A percentile compares a stretch with the other conserved stretches of the same genome.
phyloP scores from a whole-genome alignment of 2,113 vertebrate genomes.

The Heptranchias perlo region DNA sequence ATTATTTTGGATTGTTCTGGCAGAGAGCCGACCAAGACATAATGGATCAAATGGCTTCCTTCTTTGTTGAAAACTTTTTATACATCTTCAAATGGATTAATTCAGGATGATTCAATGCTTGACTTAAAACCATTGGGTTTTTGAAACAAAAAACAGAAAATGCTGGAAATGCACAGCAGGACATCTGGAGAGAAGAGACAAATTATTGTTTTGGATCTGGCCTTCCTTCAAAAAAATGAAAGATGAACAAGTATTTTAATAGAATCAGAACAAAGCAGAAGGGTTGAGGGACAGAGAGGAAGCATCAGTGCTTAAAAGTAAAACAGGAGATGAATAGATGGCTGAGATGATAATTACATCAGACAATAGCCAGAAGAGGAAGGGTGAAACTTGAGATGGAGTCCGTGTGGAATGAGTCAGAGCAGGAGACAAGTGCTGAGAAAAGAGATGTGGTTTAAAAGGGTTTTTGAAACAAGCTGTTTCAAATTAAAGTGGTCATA shows the following conservation, averaged over 20 bases:
- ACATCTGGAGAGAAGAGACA: background rate
- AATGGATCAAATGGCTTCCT: background rate
- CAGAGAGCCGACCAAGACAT: background rate
- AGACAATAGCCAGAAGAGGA: background rate
- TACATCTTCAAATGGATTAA: background rate
- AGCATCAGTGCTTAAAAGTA: background rate
- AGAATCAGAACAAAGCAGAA: background rate
- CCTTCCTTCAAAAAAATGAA: constrained; percentile 2
- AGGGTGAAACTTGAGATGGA: background rate
- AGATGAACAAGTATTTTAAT: background rate
- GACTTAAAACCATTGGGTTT: background rate
- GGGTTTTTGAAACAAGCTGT: background rate
- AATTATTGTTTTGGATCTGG: background rate
- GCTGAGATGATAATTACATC: background rate
- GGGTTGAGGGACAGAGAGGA: background rate
- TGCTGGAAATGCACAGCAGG: background rate
- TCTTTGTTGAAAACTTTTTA: background rate
- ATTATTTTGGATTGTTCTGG: background rate
- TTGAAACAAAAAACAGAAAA: too few relatives aligned
- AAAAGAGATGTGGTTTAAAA: background rate
- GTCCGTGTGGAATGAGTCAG: background rate
- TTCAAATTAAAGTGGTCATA: background rate
- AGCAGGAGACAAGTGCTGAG: background rate
- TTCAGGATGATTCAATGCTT: background rate
- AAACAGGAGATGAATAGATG: background rate